phyloP scores from a whole-genome alignment of 2,113 vertebrate species.

The Prionailurus bengalensis region DNA sequence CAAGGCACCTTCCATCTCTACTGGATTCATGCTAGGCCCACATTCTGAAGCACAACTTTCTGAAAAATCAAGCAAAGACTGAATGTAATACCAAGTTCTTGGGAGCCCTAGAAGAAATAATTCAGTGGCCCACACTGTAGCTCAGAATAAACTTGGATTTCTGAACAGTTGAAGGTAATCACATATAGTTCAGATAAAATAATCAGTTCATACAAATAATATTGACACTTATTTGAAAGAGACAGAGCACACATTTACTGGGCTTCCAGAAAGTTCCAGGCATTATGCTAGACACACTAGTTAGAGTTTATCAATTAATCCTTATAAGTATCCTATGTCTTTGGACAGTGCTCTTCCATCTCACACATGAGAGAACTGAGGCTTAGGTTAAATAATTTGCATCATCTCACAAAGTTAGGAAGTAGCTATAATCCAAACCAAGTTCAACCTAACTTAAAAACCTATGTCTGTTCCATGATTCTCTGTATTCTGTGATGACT shows the following conservation, averaged over 20 bases:
- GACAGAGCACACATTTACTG: neutral
- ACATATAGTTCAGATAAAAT: neutral
- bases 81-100: neutral
- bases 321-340: neutral
- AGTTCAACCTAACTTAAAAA: neutral
- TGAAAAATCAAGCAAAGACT: conserved; percentile 7
- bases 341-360: neutral
- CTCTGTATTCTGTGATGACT: neutral
- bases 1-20: neutral
- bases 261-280: neutral
- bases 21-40: neutral
- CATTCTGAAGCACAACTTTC: neutral
- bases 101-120: neutral
- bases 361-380: neutral
- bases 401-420: neutral
- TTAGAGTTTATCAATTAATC: neutral
- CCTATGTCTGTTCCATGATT: neutral
- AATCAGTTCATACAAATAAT: neutral
- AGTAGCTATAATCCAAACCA: neutral
- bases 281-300: neutral
- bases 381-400: neutral
- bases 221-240: conserved; percentile 40
- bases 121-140: neutral
- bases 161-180: neutral
- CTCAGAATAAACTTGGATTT: conserved; percentile 3